Percentiles rank a stretch among this genome's conserved stretches.
These are phyloP conservation scores for Hylaeus anthracinus DNA, from an alignment of 1,140 invertebrate species.

Conservation along the genomic window DNA sequence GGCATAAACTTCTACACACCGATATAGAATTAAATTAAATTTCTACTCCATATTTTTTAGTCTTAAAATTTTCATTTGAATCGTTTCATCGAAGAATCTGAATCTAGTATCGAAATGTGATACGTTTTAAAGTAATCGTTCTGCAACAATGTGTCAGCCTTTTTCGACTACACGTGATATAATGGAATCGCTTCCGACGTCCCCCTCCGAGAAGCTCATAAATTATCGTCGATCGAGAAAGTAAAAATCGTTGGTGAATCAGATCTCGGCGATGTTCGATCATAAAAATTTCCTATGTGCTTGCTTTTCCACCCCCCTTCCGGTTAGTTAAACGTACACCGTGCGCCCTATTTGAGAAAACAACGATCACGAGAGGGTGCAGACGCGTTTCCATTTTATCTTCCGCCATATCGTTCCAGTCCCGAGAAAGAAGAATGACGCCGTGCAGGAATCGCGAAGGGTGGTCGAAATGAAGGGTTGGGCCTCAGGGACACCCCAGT, in stretches of 20 bases:
- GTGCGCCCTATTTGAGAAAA: conserved; percentile 30
- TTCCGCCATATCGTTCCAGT: conserved; percentile 22
- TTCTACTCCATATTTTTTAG: no score
- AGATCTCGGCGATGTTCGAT: conserved; percentile 8
- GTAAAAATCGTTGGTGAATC: conserved; percentile 1
- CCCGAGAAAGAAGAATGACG: conserved; percentile 15
- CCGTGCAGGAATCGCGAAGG: conserved; percentile 11
- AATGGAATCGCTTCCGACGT: background rate
- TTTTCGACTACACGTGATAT: background rate
- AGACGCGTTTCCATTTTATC: conserved; percentile 48
- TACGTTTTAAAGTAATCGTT: no score
- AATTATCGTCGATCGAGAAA: background rate
- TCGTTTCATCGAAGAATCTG: no score
- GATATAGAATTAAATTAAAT: no score
- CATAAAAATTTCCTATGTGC: conserved; percentile 23
- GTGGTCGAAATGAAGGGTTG: background rate
- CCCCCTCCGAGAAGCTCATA: background rate
- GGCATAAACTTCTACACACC: no score
- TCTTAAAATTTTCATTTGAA: no score
- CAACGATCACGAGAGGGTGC: conserved; percentile 12
- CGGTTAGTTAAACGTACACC: background rate
- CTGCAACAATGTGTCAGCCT: no score
- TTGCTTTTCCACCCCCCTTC: background rate
- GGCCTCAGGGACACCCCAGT: conserved; percentile 16
- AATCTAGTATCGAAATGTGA: no score